phyloP scores from a whole-genome alignment of 2,113 vertebrate genomes.

The Rhombomys opimus region DNA sequence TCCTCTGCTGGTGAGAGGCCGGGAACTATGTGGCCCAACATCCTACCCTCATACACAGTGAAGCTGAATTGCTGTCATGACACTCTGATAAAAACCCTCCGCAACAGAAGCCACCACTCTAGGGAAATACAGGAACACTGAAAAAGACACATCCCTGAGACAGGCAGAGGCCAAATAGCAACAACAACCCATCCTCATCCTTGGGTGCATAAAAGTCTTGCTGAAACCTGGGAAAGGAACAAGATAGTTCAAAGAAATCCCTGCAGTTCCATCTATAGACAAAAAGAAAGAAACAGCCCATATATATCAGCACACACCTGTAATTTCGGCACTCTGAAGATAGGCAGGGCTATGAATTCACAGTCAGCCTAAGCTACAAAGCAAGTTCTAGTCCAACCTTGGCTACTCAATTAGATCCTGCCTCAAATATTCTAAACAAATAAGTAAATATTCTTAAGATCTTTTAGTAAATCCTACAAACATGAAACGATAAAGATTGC shows the following conservation, averaged over 20 bases:
- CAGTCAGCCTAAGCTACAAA: background rate
- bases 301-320: background rate
- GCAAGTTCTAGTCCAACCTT: background rate
- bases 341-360: background rate
- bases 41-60: background rate
- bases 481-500: background rate
- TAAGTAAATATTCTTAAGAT: background rate
- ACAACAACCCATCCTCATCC: background rate
- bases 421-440: background rate
- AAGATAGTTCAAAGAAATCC: background rate
- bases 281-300: background rate
- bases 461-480: background rate
- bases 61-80: background rate
- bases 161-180: background rate
- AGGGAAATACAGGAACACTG: background rate
- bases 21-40: background rate
- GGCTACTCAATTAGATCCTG: too few species aligned
- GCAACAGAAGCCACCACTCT: background rate
- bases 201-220: background rate
- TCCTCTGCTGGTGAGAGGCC: background rate
- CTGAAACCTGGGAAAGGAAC: background rate
- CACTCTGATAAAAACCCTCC: background rate
- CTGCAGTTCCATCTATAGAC: background rate
- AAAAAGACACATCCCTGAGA: background rate
- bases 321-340: background rate